Percentiles rank a stretch among this genome's conserved stretches.
These are phyloP conservation scores for Tachystola acroxantha DNA, from an alignment of 2,888 invertebrate genomes.

Conservation along the genomic window DNA sequence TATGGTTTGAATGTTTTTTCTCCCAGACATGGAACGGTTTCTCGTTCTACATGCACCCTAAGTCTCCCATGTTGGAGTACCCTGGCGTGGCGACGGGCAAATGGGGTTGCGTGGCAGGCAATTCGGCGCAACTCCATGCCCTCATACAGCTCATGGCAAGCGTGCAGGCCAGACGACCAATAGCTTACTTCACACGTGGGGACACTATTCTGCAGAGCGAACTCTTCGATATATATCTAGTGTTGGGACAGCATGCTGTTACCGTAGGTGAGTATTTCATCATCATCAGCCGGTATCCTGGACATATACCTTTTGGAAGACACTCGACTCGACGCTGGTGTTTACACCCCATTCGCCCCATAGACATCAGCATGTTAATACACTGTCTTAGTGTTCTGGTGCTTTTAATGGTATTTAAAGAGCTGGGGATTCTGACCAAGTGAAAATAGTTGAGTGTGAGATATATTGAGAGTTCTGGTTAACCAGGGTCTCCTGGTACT, in stretches of 20 bases:
- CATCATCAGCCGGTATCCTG: no score
- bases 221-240: constrained; percentile 79
- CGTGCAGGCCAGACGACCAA: constrained; percentile 75
- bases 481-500: no score
- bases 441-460: no score
- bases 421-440: no score
- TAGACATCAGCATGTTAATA: no score
- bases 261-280: constrained; percentile 75
- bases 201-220: constrained; percentile 81
- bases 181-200: constrained; percentile 92
- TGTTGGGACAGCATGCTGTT: constrained; percentile 75
- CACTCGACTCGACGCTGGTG: no score
- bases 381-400: no score
- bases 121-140: constrained; percentile 83
- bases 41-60: constrained; percentile 57
- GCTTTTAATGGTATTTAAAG: no score
- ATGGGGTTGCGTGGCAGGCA: constrained; percentile 96
- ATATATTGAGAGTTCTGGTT: no score
- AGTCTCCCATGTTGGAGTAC: constrained; percentile 38
- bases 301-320: no score
- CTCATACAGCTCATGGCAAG: constrained; percentile 87
- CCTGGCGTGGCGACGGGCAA: constrained; percentile 92
- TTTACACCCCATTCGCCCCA: no score
- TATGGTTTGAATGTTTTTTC: neutral
- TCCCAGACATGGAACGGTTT: constrained; percentile 71